Base-by-base conservation (phyloP, 1,140 invertebrate species). In the Bombus terrestris region DNA sequence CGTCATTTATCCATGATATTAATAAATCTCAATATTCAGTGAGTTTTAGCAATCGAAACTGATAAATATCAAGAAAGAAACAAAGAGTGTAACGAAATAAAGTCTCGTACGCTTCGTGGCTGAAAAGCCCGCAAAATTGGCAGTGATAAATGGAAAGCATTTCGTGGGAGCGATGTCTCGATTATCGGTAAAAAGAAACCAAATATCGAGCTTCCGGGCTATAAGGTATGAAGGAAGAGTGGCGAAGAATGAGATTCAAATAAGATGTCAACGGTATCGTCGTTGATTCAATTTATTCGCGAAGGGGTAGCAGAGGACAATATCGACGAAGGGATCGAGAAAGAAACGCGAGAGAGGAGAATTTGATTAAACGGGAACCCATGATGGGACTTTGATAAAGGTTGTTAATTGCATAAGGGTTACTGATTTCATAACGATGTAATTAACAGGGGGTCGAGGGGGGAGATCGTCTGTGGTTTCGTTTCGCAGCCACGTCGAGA, bases 381-480 rank as follows among this genome's bases (percentile, higher is more conserved):
- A 28, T 18, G 25, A n/a, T 71, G 41, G 32, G 25, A 43, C 18
- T 22, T 62, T 15, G 82, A 84, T 64, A 79, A 39, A 39, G 35
- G 2, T 39, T 28, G 37, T 25, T 76, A 53, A 62, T 72, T 80
- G 59, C 64, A 79, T n/a, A 68, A 77, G 69, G 66, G 73, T 43
- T 77, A 73, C 73, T 82, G 88, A 85, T 90, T 90, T 81, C 62
- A 88, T 90, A 90, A 90, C 62, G 86, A 87, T 86, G 77, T 90
- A 90, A 90, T 90, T 90, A 90, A 82, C 84, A 72, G 47, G 32
- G 35, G 57, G 75, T 57, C 28, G 13, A 22, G 35, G 3, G 13
- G 9, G 35, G 4, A 28, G 6, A n/a, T 39, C 57, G 53, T 13
- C 35, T 37, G 22, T 47, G 79, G 2, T 28, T 73, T 68, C 72